Evolutionary conservation across 2,113 vertebrate genomes (phyloP).

Genomic region (Protomyctophum bolini): DNA sequence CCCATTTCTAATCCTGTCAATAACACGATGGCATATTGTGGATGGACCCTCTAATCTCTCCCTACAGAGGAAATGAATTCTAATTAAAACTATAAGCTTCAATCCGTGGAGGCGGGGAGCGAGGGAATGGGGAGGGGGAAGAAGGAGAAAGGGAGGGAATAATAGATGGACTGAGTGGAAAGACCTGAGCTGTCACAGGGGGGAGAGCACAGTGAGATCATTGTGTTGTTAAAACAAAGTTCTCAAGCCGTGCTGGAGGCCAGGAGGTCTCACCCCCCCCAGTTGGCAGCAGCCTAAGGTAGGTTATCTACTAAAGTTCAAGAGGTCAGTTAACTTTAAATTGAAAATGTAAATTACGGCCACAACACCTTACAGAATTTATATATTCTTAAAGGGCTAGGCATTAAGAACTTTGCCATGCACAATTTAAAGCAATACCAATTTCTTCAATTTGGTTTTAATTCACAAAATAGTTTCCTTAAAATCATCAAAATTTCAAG

Average conservation of each 20-base stretch:
- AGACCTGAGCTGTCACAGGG: slow-evolving; percentile 21
- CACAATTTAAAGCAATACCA: not conserved
- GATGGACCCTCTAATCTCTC: slow-evolving; percentile 49
- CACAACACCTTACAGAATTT: not conserved
- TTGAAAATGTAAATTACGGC: not conserved
- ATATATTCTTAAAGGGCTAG: not conserved
- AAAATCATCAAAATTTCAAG: no score
- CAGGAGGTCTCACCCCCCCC: slow-evolving; percentile 4
- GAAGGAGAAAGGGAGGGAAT: not conserved
- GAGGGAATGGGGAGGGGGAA: not conserved
- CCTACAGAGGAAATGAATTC: slow-evolving; percentile 48
- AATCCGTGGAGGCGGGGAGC: slow-evolving; percentile 15
- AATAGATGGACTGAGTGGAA: slow-evolving; percentile 24
- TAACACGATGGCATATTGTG: slow-evolving; percentile 45
- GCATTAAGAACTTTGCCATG: not conserved
- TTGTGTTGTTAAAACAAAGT: not conserved
- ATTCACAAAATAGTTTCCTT: no score
- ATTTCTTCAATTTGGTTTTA: no score
- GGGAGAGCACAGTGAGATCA: slow-evolving; percentile 11
- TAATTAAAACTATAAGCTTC: slow-evolving; percentile 46
- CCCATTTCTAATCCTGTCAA: slow-evolving; percentile 57
- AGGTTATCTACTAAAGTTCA: slow-evolving; percentile 18
- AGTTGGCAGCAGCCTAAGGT: not conserved
- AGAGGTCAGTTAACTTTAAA: not conserved
- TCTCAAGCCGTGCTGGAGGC: slow-evolving; percentile 1